Evolutionary conservation across 2,888 invertebrate species (phyloP).

Genomic region (Drosophila ustulata): DNA sequence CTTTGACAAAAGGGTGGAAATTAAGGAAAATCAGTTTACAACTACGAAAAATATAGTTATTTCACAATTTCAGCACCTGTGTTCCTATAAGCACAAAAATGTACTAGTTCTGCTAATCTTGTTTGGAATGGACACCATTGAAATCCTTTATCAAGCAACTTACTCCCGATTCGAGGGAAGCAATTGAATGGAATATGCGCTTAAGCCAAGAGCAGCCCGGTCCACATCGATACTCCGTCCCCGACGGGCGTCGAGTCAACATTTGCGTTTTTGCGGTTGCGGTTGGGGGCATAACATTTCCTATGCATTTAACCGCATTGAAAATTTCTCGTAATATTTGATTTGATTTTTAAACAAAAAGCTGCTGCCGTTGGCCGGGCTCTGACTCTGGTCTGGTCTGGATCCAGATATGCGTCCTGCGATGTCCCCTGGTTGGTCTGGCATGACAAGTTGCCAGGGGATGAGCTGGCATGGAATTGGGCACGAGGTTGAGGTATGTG

Average conservation of each 20-base stretch:
- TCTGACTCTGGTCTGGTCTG: neutral
- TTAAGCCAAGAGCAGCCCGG: conserved; percentile 12
- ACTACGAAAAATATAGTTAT: too few relatives aligned
- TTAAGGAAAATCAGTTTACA: too few relatives aligned
- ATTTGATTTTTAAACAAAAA: conserved; percentile 79
- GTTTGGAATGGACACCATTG: too few relatives aligned
- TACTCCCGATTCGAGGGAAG: neutral
- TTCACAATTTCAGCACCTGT: too few relatives aligned
- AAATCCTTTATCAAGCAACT: neutral
- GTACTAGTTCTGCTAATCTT: too few relatives aligned
- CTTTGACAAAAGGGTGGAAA: neutral
- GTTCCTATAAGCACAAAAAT: too few relatives aligned
- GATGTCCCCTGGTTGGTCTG: conserved; percentile 47
- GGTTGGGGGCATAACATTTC: conserved; percentile 63
- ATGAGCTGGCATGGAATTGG: neutral
- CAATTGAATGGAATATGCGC: conserved; percentile 7
- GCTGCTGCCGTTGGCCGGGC: conserved; percentile 25
- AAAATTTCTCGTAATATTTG: conserved; percentile 81
- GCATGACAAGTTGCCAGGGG: conserved; percentile 30
- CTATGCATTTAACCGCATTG: conserved; percentile 79
- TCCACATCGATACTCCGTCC: conserved; percentile 15
- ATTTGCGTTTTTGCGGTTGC: conserved; percentile 76
- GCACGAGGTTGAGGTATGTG: neutral
- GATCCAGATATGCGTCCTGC: conserved; percentile 56
- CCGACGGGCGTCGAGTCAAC: conserved; percentile 63